phyloP scores from a whole-genome alignment of 2,888 invertebrate species.

The Nipponacmea schrenckii region DNA sequence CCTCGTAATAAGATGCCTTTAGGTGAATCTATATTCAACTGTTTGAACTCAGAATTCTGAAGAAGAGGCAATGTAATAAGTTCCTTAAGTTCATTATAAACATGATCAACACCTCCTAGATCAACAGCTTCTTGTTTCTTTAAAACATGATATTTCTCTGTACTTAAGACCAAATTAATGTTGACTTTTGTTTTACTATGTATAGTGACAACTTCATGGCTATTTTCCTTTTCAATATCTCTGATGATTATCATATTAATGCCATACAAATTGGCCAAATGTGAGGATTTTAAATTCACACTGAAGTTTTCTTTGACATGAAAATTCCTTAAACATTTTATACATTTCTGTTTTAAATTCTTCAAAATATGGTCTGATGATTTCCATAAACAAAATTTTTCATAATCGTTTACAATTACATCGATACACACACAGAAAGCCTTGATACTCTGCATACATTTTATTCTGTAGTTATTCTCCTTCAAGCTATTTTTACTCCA shows the following conservation, averaged over 20 bases:
- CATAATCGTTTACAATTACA: conserved; percentile 33
- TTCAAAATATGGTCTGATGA: not conserved
- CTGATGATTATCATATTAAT: conserved; percentile 42
- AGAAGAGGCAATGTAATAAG: conserved; percentile 40
- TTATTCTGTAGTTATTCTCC: not conserved
- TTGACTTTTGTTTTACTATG: conserved; percentile 40
- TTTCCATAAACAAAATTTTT: conserved; percentile 19
- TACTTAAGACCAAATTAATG: conserved; percentile 43
- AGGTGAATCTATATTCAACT: conserved; percentile 36
- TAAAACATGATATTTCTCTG: conserved; percentile 43
- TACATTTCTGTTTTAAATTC: conserved; percentile 28
- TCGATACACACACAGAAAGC: conserved; percentile 27
- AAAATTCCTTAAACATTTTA: conserved; percentile 38
- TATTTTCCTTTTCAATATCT: conserved; percentile 12
- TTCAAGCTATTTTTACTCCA: not conserved
- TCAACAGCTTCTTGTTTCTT: not conserved
- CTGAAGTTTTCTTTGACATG: conserved; percentile 33
- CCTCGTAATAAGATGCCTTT: conserved; percentile 56
- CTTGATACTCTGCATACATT: conserved; percentile 21
- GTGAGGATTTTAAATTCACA: conserved; percentile 36
- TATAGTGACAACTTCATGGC: conserved; percentile 25
- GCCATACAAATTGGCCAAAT: conserved; percentile 44
- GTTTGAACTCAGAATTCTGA: conserved; percentile 22
- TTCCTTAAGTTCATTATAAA: conserved; percentile 41
- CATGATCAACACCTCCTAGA: conserved; percentile 50